Evolutionary conservation across 2,797 vertebrate species (phyloP).

Genomic region (Tapirus indicus): DNA sequence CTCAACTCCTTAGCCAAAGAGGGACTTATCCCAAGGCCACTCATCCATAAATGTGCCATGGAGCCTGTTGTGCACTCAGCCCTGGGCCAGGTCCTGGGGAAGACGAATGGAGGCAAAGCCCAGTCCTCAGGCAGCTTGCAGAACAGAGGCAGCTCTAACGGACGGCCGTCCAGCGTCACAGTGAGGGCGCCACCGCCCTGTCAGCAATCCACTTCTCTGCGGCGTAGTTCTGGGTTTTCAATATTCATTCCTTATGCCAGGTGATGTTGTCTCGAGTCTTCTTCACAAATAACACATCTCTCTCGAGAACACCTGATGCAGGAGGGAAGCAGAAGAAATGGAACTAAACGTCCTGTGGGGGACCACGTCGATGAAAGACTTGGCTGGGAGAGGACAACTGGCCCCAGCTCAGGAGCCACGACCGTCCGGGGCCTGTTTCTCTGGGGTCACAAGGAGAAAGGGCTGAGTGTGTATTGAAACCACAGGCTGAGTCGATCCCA

Average conservation of each 20-base stretch:
- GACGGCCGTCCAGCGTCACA: rapidly evolving
- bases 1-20: rapidly evolving
- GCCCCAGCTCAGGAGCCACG: no score
- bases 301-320: not conserved
- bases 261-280: not conserved
- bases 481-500: rapidly evolving
- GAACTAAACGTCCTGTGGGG: not conserved
- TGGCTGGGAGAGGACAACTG: not conserved
- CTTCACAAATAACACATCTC: rapidly evolving
- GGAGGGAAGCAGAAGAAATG: not conserved
- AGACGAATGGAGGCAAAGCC: no score
- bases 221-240: not conserved
- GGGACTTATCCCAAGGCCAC: rapidly evolving
- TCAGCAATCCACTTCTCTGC: rapidly evolving
- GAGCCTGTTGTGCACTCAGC: no score
- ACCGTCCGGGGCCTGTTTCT: rapidly evolving
- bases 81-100: not conserved
- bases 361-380: rapidly evolving
- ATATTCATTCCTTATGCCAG: not conserved
- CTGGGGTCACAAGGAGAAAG: rapidly evolving
- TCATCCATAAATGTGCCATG: rapidly evolving
- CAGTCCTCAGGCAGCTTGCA: not conserved
- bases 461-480: rapidly evolving
- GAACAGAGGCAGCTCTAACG: rapidly evolving
- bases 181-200: rapidly evolving